Percentiles rank a stretch among this genome's conserved stretches.
Evolutionary conservation across 92 coral and sea anemone genomes (phyloP).

Genomic region (Epizoanthus rinbou): DNA sequence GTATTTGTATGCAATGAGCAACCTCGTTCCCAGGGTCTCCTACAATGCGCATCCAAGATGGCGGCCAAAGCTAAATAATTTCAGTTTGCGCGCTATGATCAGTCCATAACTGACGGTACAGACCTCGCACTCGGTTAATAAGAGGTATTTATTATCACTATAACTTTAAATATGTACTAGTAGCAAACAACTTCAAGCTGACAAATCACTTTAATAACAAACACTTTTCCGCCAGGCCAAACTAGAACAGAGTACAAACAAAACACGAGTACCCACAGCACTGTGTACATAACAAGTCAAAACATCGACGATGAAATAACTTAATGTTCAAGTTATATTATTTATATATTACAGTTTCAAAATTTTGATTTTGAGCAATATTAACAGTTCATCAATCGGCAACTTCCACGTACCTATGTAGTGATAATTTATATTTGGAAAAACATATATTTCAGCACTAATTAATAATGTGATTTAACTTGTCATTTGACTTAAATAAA

Average conservation of each 20-base stretch:
- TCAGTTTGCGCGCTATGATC: too few relatives aligned
- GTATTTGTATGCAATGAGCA: too few relatives aligned
- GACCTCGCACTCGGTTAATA: too few relatives aligned
- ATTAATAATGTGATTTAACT: background rate
- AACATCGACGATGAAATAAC: slow-evolving; percentile 7
- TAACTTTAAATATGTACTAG: too few relatives aligned
- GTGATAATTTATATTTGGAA: background rate
- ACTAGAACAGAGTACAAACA: slow-evolving; percentile 6
- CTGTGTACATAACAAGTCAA: background rate
- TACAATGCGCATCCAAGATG: too few relatives aligned
- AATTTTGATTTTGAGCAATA: background rate
- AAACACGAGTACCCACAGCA: background rate
- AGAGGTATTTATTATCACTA: too few relatives aligned
- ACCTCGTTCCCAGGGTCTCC: too few relatives aligned
- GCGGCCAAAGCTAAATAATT: too few relatives aligned
- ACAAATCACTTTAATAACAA: slow-evolving; percentile 22
- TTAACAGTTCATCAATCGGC: background rate
- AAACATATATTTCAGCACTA: slow-evolving; percentile 4
- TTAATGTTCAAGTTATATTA: background rate
- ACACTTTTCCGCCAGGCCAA: background rate
- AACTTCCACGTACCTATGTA: too few relatives aligned
- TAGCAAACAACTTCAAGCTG: background rate
- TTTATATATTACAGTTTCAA: slow-evolving; percentile 22
- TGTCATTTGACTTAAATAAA: background rate
- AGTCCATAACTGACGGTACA: too few relatives aligned